phyloP scores from a whole-genome alignment of 1,140 invertebrate species.

The Sminthurinus signatus region DNA sequence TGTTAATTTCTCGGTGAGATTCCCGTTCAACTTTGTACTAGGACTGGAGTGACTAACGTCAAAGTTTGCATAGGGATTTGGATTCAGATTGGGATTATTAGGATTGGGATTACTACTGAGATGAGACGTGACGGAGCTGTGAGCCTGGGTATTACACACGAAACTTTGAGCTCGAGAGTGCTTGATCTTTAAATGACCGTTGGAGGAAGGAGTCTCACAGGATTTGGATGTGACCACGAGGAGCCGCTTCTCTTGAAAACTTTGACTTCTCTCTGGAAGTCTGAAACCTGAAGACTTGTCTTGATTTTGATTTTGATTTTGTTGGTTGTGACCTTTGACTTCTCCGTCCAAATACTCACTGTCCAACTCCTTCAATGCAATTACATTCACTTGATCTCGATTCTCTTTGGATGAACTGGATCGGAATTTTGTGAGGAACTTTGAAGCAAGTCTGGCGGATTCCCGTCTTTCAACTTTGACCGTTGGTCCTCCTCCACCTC shows the following conservation, averaged over 20 bases:
- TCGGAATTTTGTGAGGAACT: constrained; percentile 27
- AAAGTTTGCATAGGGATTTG: too few relatives aligned
- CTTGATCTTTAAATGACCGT: constrained; percentile 19
- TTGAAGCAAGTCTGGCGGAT: constrained; percentile 28
- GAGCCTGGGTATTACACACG: constrained; percentile 17
- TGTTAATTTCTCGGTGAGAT: too few relatives aligned
- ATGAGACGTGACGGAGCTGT: neutral
- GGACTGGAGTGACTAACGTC: too few relatives aligned
- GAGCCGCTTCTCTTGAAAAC: constrained; percentile 43
- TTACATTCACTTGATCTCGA: constrained; percentile 33
- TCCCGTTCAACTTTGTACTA: too few relatives aligned
- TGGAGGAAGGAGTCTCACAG: constrained; percentile 28
- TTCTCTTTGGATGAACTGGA: constrained; percentile 8
- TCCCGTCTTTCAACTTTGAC: constrained; percentile 30
- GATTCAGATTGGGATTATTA: too few relatives aligned
- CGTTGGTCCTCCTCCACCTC: neutral
- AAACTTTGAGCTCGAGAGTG: constrained; percentile 29
- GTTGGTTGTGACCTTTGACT: constrained; percentile 24
- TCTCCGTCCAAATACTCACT: constrained; percentile 22
- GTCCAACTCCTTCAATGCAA: constrained; percentile 31
- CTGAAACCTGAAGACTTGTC: constrained; percentile 17
- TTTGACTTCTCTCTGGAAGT: constrained; percentile 42
- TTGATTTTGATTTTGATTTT: constrained; percentile 29
- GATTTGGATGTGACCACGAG: constrained; percentile 37
- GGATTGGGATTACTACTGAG: neutral